phyloP scores from a whole-genome alignment of 2,113 vertebrate genomes.

The Manacus vitellinus region DNA sequence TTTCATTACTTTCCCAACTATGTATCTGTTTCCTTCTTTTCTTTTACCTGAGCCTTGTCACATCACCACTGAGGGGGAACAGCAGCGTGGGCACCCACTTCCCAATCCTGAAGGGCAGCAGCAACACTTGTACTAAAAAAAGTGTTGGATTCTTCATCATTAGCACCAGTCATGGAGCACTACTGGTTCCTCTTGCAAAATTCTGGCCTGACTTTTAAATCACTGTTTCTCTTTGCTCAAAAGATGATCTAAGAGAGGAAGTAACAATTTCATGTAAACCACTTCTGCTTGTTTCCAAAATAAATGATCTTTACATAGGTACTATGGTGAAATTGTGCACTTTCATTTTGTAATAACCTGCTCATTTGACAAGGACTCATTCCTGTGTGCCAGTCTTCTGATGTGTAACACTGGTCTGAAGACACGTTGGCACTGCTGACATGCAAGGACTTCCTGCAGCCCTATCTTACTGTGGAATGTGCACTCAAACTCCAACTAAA shows the following conservation, averaged over 20 bases:
- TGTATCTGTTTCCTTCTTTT: neutral
- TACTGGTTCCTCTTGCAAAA: neutral
- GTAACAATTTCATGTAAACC: neutral
- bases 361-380: constrained; percentile 30
- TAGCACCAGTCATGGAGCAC: neutral
- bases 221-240: neutral
- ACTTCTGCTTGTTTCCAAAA: neutral
- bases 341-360: neutral
- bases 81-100: neutral
- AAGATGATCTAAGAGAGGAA: neutral
- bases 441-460: neutral
- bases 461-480: neutral
- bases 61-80: neutral
- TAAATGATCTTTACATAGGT: neutral
- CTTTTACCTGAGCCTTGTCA: neutral
- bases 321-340: neutral
- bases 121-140: neutral
- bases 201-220: neutral
- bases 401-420: neutral
- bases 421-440: neutral
- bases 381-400: neutral
- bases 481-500: neutral
- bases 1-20: neutral
- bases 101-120: neutral
- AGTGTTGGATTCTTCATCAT: neutral